Conservation (phyloP, 2,113 vertebrate species). For the Excalfactoria chinensis region DNA sequence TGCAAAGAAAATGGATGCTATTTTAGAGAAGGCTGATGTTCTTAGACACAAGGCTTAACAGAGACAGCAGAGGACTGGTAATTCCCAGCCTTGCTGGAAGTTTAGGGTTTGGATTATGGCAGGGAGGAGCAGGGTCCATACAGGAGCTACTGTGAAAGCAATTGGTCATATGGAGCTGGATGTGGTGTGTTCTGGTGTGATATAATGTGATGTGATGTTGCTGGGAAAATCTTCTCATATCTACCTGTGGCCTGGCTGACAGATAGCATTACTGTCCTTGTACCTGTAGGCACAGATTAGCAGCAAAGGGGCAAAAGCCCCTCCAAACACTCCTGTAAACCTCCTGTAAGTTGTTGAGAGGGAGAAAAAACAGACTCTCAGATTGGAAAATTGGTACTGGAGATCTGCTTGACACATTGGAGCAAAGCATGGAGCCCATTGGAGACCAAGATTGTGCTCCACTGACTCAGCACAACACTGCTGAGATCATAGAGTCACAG, state of each 20-base stretch:
- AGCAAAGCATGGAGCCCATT: not conserved
- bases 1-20: not conserved
- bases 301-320: not conserved
- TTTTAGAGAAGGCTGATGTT: not conserved
- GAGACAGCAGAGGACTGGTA: not conserved
- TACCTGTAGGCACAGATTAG: not conserved
- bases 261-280: not conserved
- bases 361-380: not conserved
- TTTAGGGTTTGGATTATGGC: not conserved
- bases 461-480: not conserved
- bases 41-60: accelerated
- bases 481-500: no score
- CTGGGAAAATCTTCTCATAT: accelerated
- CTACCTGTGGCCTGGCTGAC: not conserved
- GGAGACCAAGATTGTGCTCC: accelerated
- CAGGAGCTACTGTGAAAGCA: not conserved
- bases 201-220: not conserved
- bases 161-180: not conserved
- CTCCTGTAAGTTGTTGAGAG: not conserved
- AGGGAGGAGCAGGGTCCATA: not conserved
- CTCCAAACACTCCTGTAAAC: not conserved
- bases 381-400: not conserved
- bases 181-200: not conserved
- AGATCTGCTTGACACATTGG: not conserved
- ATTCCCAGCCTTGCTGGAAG: not conserved